Base-by-base conservation (phyloP, 1,140 invertebrate species). In the Liolophura sinensis region DNA sequence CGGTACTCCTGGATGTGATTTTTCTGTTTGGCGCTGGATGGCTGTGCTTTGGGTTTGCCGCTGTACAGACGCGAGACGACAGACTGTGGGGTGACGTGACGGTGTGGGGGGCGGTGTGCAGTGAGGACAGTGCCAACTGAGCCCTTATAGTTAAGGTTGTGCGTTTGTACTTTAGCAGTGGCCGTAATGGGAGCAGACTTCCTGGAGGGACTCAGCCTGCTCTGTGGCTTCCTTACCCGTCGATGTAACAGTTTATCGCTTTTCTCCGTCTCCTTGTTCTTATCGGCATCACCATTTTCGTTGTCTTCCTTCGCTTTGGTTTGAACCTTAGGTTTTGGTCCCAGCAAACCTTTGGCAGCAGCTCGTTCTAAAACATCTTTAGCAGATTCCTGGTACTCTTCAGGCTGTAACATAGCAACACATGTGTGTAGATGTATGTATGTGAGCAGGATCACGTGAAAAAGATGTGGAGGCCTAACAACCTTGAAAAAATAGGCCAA, bases 301-400 rank as follows among this genome's bases (percentile, higher is more conserved):
- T 62, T 16, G 15, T 59, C 58, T 15, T 46, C 18, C 16, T 24
- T 54, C 18, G 15, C 3, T 7, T 48, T 27, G 1, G 11, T 15
- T 20, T 49, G 56, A 60, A 62, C 52, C 24, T 56, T 67, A 11
- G 61, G 65, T 58, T 56, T 67, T 67, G n/a, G 48, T 52, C 48
- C 24, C 22, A 72, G 47, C 4, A 72, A 62, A 31, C 71, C 71
- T 62, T 70, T 72, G 7, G 71, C 64, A 58, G 64, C 48, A 62
- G 72, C 76, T 61, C 71, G 59, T 16, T 74, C 76, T 7, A 78
- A 56, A 52, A 77, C 74, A 63, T 75, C 75, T 56, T 70, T 73
- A 18, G 73, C 74, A 31, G 71, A 61, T 58, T 76, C 73, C 51
- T 76, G 73, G 46, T 66, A 54, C 58, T 77, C 72, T 58, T 75